Evolutionary conservation across 1,140 invertebrate species (phyloP).

Genomic region (Scaptomyza montana): DNA sequence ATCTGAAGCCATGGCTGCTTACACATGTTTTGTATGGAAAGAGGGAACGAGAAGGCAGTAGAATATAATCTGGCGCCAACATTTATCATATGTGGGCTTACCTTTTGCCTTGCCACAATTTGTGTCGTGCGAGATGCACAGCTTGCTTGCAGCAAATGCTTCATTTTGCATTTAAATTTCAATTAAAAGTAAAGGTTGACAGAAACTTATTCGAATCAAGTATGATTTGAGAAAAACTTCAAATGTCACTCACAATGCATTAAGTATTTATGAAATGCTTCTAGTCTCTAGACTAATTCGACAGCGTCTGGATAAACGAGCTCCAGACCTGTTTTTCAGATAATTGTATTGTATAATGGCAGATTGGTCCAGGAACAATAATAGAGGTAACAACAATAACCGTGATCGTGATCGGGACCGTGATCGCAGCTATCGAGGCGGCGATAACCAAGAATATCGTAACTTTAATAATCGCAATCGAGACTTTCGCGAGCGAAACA

Average conservation of each 20-base stretch:
- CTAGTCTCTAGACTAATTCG: slow-evolving; percentile 46
- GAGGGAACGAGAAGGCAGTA: neutral
- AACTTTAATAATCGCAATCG: slow-evolving; percentile 53
- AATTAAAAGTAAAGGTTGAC: neutral
- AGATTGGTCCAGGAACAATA: slow-evolving; percentile 41
- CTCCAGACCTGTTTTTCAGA: slow-evolving; percentile 52
- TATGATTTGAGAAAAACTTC: neutral
- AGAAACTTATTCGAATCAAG: neutral
- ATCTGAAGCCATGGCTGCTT: slow-evolving; percentile 55
- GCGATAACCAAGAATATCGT: slow-evolving; percentile 35
- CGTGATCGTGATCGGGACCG: slow-evolving; percentile 16
- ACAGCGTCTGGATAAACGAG: slow-evolving; percentile 69
- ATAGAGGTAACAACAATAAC: slow-evolving; percentile 24
- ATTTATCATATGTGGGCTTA: slow-evolving; percentile 69
- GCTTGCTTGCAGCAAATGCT: neutral
- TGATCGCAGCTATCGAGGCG: slow-evolving; percentile 18
- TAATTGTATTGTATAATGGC: slow-evolving; percentile 55
- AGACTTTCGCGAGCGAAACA: slow-evolving; percentile 63
- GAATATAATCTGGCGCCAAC: slow-evolving; percentile 33
- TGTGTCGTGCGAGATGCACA: neutral
- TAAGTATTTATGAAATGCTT: slow-evolving; percentile 38
- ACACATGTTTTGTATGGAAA: slow-evolving; percentile 56
- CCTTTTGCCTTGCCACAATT: slow-evolving; percentile 38
- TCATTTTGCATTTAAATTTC: neutral
- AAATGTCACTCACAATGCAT: neutral